Percentiles rank a stretch among this genome's conserved stretches.
Evolutionary conservation across 2,797 vertebrate genomes (phyloP).

Genomic region (Darevskia mixta): DNA sequence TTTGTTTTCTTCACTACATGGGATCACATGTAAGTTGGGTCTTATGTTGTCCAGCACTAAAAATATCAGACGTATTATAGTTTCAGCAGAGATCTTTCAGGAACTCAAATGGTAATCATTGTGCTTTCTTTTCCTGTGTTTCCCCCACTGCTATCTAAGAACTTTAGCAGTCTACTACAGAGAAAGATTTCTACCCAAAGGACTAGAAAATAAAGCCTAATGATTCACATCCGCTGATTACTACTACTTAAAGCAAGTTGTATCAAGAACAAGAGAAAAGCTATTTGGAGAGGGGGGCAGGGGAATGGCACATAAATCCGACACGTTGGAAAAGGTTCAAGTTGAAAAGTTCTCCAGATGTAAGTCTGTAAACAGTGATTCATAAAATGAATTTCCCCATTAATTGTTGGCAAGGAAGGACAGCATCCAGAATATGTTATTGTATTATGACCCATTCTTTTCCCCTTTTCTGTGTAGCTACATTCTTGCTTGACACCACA

Average conservation of each 20-base stretch:
- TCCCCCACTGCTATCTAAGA: constrained; percentile 24
- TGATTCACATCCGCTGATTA: constrained; percentile 63
- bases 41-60: background rate
- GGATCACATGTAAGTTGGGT: background rate
- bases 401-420: constrained; percentile 77
- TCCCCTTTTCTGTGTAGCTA: constrained; percentile 52
- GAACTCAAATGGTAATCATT: background rate
- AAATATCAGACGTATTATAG: background rate
- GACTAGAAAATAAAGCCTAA: constrained; percentile 61
- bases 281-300: constrained; percentile 60
- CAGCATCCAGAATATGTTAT: constrained; percentile 57
- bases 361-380: constrained; percentile 82
- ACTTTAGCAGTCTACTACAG: constrained; percentile 38
- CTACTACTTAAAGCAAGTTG: constrained; percentile 71
- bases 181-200: constrained; percentile 29
- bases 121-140: background rate
- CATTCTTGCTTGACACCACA: constrained; percentile 61
- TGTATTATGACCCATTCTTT: constrained; percentile 64
- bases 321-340: constrained; percentile 77
- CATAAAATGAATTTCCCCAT: constrained; percentile 77
- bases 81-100: background rate
- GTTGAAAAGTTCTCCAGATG: constrained; percentile 84
- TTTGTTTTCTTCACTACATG: background rate
- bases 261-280: constrained; percentile 66
- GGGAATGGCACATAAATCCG: constrained; percentile 74